Conservation (phyloP, 2,888 invertebrate genomes). For the Dendrolimus houi region DNA sequence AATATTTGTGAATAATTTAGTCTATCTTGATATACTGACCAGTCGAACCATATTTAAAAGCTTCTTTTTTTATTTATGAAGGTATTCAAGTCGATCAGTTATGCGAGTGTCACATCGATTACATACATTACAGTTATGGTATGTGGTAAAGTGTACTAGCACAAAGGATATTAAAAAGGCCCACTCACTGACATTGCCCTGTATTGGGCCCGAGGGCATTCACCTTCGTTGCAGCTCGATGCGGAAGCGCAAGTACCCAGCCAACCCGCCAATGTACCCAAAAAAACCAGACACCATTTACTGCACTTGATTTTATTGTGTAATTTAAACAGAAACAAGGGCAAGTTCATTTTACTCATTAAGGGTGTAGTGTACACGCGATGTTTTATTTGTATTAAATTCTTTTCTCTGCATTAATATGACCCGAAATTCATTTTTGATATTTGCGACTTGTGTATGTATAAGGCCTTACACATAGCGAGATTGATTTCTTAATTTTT, state of each 20-base stretch:
- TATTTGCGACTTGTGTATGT: too few relatives aligned
- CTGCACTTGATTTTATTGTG: constrained; percentile 20
- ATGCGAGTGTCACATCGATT: neutral
- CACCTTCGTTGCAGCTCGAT: constrained; percentile 38
- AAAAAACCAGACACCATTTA: constrained; percentile 10
- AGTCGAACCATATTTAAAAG: too few relatives aligned
- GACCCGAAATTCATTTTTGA: too few relatives aligned
- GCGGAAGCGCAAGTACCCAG: constrained; percentile 26
- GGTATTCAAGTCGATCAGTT: too few relatives aligned
- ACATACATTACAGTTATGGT: neutral
- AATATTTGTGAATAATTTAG: too few relatives aligned
- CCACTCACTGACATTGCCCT: constrained; percentile 55
- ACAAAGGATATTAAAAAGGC: constrained; percentile 33
- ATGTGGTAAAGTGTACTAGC: constrained; percentile 6
- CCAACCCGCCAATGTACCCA: constrained; percentile 7
- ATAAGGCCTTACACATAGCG: too few relatives aligned
- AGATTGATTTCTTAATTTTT: too few relatives aligned
- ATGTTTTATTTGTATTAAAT: too few relatives aligned
- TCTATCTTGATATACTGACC: too few relatives aligned
- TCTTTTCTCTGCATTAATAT: too few relatives aligned
- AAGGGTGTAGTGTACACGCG: neutral
- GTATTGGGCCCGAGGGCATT: constrained; percentile 46
- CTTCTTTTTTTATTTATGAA: too few relatives aligned
- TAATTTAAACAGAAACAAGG: constrained; percentile 27
- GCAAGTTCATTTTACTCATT: constrained; percentile 22